A percentile compares a stretch with the other conserved stretches of the same genome.
Evolutionary conservation across 2,113 vertebrate genomes (phyloP).

Genomic region (Spheniscus mendiculus): DNA sequence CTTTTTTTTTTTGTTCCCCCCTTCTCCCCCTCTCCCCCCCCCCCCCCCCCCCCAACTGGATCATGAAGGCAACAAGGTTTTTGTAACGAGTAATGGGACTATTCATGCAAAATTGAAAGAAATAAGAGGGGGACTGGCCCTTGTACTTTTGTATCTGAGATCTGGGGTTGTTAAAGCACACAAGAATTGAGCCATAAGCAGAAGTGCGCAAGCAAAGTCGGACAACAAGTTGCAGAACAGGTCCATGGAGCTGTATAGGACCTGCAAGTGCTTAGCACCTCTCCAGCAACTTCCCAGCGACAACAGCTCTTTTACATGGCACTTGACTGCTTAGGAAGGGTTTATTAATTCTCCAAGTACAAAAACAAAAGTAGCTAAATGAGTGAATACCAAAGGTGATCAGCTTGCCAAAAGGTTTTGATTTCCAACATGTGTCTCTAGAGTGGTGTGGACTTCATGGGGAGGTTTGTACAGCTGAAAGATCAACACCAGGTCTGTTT

Average conservation of each 20-base stretch:
- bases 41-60: fast-evolving
- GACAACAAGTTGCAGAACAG: neutral
- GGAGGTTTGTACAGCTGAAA: neutral
- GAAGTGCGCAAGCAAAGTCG: neutral
- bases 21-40: fast-evolving
- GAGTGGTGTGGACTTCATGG: neutral
- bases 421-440: neutral
- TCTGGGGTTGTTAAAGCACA: neutral
- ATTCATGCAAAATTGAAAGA: neutral
- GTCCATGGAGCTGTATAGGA: neutral
- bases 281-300: neutral
- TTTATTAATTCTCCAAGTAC: neutral
- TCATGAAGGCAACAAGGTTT: neutral
- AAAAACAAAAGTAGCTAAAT: neutral
- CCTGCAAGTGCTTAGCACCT: neutral
- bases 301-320: neutral
- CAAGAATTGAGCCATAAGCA: neutral
- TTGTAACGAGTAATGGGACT: neutral
- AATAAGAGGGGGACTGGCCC: neutral
- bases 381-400: neutral
- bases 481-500: neutral
- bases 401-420: neutral
- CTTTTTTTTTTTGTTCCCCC: neutral
- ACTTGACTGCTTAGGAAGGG: neutral
- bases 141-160: neutral